A percentile compares a stretch with the other conserved stretches of the same genome.
These are phyloP conservation scores for Acropora yongei DNA, from an alignment of 64 coral and sea anemone species.

Conservation along the genomic window DNA sequence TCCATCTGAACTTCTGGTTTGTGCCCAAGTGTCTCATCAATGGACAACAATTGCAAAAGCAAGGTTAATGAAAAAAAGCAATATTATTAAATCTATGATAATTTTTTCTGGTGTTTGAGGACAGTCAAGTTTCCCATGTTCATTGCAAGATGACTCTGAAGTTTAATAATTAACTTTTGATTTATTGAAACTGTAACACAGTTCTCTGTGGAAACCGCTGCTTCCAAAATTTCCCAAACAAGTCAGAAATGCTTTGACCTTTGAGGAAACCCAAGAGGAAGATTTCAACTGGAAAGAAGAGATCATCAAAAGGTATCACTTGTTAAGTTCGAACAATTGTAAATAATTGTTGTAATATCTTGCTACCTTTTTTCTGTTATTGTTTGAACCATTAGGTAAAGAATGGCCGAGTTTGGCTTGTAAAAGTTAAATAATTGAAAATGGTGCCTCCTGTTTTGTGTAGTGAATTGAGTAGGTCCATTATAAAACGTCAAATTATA, in stretches of 20 bases:
- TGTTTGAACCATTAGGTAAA: too few relatives aligned
- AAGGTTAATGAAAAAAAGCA: conserved; percentile 25
- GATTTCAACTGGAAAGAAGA: conserved; percentile 89
- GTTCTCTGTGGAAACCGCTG: conserved; percentile 70
- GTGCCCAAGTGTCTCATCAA: conserved; percentile 80
- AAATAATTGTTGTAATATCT: too few relatives aligned
- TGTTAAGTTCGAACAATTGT: background rate
- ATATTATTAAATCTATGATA: too few relatives aligned
- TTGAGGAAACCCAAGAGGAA: conserved; percentile 81
- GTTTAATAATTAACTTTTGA: background rate
- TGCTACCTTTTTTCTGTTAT: too few relatives aligned
- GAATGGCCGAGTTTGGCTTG: too few relatives aligned
- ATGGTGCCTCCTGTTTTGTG: background rate
- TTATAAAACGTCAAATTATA: background rate
- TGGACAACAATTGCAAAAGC: conserved; percentile 77
- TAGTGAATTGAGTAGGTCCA: background rate
- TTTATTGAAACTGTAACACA: background rate
- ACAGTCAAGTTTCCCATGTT: too few relatives aligned
- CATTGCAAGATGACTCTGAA: too few relatives aligned
- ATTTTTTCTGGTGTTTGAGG: background rate
- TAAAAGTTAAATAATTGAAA: too few relatives aligned
- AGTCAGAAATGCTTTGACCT: conserved; percentile 74
- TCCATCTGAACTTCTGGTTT: conserved; percentile 72
- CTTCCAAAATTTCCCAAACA: conserved; percentile 70
- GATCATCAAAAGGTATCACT: conserved; percentile 74